phyloP scores from a whole-genome alignment of 2,888 invertebrate genomes.

The Fragum sueziense region DNA sequence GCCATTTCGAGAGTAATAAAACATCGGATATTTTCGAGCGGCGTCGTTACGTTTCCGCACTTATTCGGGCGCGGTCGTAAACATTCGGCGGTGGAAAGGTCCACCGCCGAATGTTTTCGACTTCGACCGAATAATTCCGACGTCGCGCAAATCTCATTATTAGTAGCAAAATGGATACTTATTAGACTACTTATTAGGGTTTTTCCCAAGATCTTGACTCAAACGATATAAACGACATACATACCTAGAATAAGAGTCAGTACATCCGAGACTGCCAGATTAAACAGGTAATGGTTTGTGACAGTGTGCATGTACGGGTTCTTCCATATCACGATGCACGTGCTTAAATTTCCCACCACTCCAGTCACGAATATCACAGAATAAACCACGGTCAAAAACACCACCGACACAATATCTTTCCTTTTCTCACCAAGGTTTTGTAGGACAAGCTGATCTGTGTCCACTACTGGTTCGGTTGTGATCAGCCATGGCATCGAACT shows the following conservation, averaged over 20 bases:
- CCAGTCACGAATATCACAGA: conserved; percentile 90
- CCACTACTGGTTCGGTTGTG: background rate
- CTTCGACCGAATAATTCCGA: too few species aligned
- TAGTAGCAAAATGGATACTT: too few species aligned
- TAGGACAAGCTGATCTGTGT: conserved; percentile 1
- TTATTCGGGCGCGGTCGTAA: too few species aligned
- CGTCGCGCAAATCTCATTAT: too few species aligned
- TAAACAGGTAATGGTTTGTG: conserved; percentile 95
- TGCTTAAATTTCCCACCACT: conserved; percentile 91
- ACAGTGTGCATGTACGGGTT: conserved; percentile 93
- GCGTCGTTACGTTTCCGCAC: too few species aligned
- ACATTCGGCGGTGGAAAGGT: too few species aligned
- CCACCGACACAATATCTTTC: conserved; percentile 69
- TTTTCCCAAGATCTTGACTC: too few species aligned
- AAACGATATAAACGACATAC: conserved; percentile 52
- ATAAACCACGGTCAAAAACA: conserved; percentile 83
- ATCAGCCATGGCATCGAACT: background rate
- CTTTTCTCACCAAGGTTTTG: conserved; percentile 69
- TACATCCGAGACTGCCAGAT: conserved; percentile 92
- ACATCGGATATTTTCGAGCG: too few species aligned
- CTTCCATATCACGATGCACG: conserved; percentile 92
- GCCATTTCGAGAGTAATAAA: too few species aligned
- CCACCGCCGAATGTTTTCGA: too few species aligned
- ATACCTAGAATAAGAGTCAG: conserved; percentile 89
- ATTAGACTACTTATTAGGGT: too few species aligned